Percentiles rank a stretch among this genome's conserved stretches.
phyloP scores from a whole-genome alignment of 2,113 vertebrate species.

The Nannobrachium achirus region DNA sequence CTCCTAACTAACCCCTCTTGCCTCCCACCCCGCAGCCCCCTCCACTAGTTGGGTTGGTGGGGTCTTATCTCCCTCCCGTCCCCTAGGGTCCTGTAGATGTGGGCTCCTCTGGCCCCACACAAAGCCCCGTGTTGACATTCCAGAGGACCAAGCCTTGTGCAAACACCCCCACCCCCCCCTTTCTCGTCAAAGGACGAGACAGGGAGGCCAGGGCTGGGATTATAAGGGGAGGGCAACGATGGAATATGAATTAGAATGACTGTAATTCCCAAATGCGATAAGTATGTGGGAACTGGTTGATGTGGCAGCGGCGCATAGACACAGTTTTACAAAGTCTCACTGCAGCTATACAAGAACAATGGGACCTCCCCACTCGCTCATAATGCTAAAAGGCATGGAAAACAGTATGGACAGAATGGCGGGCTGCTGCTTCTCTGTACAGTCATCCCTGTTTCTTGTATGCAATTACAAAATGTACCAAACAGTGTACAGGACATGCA shows the following conservation, averaged over 20 bases:
- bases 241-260: slow-evolving; percentile 22
- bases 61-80: too few species aligned
- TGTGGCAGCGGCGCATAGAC: too few species aligned
- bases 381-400: too few species aligned
- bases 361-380: too few species aligned
- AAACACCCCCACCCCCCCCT: slow-evolving; percentile 73
- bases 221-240: slow-evolving; percentile 40
- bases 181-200: slow-evolving; percentile 58
- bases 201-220: slow-evolving; percentile 45
- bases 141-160: slow-evolving; percentile 74
- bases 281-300: slow-evolving; percentile 34
- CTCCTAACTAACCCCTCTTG: slow-evolving; percentile 27
- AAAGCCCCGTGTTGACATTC: slow-evolving; percentile 82
- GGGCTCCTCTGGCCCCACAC: slow-evolving; percentile 69
- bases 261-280: slow-evolving; percentile 18
- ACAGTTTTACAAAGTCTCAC: too few species aligned
- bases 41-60: slow-evolving; percentile 18
- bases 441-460: slow-evolving; percentile 23
- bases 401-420: not conserved
- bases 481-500: too few species aligned
- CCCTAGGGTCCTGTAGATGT: slow-evolving; percentile 64
- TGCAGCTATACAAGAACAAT: too few species aligned
- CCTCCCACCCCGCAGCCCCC: slow-evolving; percentile 20
- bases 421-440: slow-evolving; percentile 18
- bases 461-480: too few species aligned